These are phyloP conservation scores for Anoplophora glabripennis DNA, from an alignment of 1,140 invertebrate genomes.

Conservation along the genomic window DNA sequence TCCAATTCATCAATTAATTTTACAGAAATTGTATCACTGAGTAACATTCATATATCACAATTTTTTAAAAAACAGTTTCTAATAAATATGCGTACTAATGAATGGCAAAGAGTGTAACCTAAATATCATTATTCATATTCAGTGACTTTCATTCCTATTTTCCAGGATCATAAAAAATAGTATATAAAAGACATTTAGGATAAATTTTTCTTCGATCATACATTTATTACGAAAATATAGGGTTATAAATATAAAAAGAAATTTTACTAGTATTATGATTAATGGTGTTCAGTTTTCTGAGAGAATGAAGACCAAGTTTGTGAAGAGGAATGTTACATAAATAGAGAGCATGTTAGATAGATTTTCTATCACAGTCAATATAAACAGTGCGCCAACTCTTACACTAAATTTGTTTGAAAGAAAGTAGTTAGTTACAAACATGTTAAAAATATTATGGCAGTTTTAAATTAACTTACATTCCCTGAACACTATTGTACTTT, in stretches of 20 bases:
- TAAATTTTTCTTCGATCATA: neutral
- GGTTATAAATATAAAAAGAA: too few relatives aligned
- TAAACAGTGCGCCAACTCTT: conserved; percentile 24
- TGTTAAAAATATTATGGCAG: conserved; percentile 11
- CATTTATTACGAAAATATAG: neutral
- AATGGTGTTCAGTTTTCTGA: neutral
- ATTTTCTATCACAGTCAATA: conserved; percentile 36
- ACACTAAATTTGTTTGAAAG: neutral
- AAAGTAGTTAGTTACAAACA: conserved; percentile 3
- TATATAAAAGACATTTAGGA: too few relatives aligned
- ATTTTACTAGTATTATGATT: too few relatives aligned
- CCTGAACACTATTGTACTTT: conserved; percentile 28
- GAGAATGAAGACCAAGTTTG: neutral
- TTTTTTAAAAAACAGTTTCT: conserved; percentile 14
- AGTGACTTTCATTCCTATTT: too few relatives aligned
- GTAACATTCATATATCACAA: conserved; percentile 3
- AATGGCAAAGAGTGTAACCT: neutral
- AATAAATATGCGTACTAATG: conserved; percentile 3
- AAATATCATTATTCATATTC: too few relatives aligned
- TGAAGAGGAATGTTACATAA: conserved; percentile 24
- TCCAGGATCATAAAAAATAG: too few relatives aligned
- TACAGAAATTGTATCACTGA: conserved; percentile 11
- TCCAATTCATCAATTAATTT: conserved; percentile 6
- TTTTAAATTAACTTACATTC: conserved; percentile 14
- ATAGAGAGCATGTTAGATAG: conserved; percentile 35